A percentile compares a stretch with the other conserved stretches of the same genome.
Evolutionary conservation across 92 coral and sea anemone genomes (phyloP).

Genomic region (Epizoanthus ramosus): DNA sequence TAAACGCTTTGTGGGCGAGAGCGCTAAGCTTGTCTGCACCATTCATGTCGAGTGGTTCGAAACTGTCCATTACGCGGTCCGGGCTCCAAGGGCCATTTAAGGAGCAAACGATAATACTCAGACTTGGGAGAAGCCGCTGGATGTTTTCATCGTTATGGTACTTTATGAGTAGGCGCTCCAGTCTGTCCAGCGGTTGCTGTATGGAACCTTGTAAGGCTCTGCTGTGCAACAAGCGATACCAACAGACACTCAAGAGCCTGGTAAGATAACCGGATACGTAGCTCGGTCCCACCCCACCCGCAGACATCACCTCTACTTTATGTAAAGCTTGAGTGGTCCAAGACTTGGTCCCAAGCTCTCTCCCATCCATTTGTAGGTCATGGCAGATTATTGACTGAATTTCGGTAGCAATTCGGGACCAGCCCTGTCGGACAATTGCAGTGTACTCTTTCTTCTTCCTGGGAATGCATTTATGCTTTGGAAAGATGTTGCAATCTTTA

Average conservation of each 20-base stretch:
- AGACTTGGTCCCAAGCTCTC: not conserved
- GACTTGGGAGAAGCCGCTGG: constrained; percentile 45
- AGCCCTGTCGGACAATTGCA: constrained; percentile 18
- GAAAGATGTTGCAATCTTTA: constrained; percentile 48
- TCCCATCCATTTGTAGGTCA: constrained; percentile 19
- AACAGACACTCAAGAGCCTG: constrained; percentile 48
- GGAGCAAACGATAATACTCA: not conserved
- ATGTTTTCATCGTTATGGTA: constrained; percentile 44
- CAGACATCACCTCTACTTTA: constrained; percentile 6
- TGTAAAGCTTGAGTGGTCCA: not conserved
- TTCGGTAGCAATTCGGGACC: not conserved
- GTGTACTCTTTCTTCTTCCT: constrained; percentile 24
- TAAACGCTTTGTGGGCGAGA: constrained; percentile 43
- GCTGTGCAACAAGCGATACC: constrained; percentile 36
- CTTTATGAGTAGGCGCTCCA: constrained; percentile 33
- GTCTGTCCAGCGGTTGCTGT: constrained; percentile 20
- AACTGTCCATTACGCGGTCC: not conserved
- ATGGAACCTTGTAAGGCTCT: constrained; percentile 18
- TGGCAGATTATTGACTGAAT: constrained; percentile 10
- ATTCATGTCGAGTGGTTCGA: not conserved
- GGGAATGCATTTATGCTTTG: constrained; percentile 36
- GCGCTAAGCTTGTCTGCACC: constrained; percentile 39
- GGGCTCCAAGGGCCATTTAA: constrained; percentile 3
- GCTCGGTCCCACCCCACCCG: not conserved
- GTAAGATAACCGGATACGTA: constrained; percentile 52